Conservation (phyloP, 2,888 invertebrate genomes). For the Ormyrus thymus region DNA sequence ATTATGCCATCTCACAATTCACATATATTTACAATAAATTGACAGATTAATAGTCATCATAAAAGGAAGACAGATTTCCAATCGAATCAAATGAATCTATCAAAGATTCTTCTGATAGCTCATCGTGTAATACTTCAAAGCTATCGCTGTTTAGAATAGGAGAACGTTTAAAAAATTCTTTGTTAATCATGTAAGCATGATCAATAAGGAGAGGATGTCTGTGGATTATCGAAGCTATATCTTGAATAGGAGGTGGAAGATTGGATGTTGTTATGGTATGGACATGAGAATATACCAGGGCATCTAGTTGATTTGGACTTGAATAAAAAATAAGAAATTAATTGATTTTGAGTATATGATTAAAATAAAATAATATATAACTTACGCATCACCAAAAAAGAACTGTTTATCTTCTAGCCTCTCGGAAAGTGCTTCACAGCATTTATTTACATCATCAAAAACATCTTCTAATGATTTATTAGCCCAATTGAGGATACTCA, state of each 20-base stretch:
- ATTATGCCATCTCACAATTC: background rate
- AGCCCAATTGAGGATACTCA: slow-evolving; percentile 89
- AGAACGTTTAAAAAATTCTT: slow-evolving; percentile 58
- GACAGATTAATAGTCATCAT: slow-evolving; percentile 14
- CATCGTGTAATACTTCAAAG: slow-evolving; percentile 60
- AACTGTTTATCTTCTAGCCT: slow-evolving; percentile 87
- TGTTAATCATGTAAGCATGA: slow-evolving; percentile 62
- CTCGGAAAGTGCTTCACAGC: slow-evolving; percentile 91
- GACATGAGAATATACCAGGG: slow-evolving; percentile 84
- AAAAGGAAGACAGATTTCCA: background rate
- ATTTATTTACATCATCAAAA: slow-evolving; percentile 84
- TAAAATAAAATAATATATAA: slow-evolving; percentile 58
- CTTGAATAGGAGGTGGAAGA: slow-evolving; percentile 66
- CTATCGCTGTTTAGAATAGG: slow-evolving; percentile 53
- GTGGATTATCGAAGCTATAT: slow-evolving; percentile 72
- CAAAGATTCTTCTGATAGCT: slow-evolving; percentile 61
- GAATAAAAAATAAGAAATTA: slow-evolving; percentile 37
- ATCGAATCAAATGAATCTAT: slow-evolving; percentile 22
- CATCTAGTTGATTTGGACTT: slow-evolving; percentile 86
- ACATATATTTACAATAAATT: slow-evolving; percentile 21
- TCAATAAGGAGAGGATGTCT: slow-evolving; percentile 75
- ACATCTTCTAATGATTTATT: slow-evolving; percentile 88
- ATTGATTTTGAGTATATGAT: slow-evolving; percentile 16
- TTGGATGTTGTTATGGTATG: slow-evolving; percentile 75
- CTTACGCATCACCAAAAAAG: slow-evolving; percentile 88